Percentiles rank a stretch among this genome's conserved stretches.
phyloP scores from a whole-genome alignment of 2,113 vertebrate genomes.

The Oncorhynchus keta region DNA sequence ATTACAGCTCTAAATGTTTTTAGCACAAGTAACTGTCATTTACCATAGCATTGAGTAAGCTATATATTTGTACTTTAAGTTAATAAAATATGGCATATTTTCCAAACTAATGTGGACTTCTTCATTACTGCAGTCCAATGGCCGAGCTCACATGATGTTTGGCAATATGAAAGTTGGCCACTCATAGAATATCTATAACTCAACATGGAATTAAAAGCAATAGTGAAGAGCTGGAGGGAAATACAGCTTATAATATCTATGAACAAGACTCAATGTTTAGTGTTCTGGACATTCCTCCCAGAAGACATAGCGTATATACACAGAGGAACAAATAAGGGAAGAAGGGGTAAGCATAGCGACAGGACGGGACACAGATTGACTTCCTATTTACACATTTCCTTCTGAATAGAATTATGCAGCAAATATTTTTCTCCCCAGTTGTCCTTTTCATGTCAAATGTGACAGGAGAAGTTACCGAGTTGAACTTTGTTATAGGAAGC shows the following conservation, averaged over 20 bases:
- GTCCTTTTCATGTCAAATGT: background rate
- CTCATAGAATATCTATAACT: too few species aligned
- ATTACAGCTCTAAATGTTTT: background rate
- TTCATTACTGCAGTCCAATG: background rate
- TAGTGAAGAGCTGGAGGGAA: too few species aligned
- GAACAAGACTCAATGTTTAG: too few species aligned
- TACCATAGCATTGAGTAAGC: background rate
- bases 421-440: background rate
- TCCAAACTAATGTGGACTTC: background rate
- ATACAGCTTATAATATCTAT: too few species aligned
- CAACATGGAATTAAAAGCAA: too few species aligned
- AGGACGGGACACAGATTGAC: conserved; percentile 62
- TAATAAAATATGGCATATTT: conserved; percentile 1
- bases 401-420: background rate
- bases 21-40: background rate
- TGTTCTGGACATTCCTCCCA: too few species aligned
- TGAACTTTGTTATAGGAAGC: conserved; percentile 6
- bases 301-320: background rate
- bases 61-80: conserved; percentile 17
- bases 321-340: background rate
- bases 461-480: background rate
- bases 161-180: background rate
- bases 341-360: background rate
- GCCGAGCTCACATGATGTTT: background rate
- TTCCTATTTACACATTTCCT: conserved; percentile 13